Evolutionary conservation across 2,113 vertebrate species (phyloP).

Genomic region (Grantiella picta): DNA sequence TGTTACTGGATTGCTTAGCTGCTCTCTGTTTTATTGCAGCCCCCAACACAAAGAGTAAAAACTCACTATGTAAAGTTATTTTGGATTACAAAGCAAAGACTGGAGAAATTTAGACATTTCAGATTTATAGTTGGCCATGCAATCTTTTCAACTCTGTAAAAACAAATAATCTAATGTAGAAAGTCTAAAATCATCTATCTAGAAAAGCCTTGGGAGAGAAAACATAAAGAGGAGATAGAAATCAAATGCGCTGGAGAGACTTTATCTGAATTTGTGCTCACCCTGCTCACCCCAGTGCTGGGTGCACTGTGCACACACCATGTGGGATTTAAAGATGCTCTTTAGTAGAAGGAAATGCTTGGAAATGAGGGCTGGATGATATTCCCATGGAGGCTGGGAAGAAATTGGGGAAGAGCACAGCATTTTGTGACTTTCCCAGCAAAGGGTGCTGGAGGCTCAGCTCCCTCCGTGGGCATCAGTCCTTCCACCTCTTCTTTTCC

Average conservation of each 20-base stretch:
- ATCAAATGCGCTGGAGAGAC: not conserved
- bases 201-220: not conserved
- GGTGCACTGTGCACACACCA: not conserved
- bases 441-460: not conserved
- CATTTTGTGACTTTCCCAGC: not conserved
- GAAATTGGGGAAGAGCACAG: not conserved
- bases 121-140: not conserved
- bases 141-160: not conserved
- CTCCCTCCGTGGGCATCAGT: not conserved
- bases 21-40: not conserved
- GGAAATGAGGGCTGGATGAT: not conserved
- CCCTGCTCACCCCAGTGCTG: not conserved
- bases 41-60: not conserved
- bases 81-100: not conserved
- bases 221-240: not conserved
- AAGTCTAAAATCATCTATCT: not conserved
- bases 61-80: not conserved
- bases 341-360: not conserved
- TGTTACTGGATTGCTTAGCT: not conserved
- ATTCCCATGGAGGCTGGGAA: not conserved
- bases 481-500: not conserved
- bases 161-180: not conserved
- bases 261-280: not conserved
- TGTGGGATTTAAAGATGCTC: not conserved
- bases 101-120: not conserved